These are phyloP conservation scores for Sorex fumeus DNA, from an alignment of 2,113 vertebrate species.

Conservation along the genomic window DNA sequence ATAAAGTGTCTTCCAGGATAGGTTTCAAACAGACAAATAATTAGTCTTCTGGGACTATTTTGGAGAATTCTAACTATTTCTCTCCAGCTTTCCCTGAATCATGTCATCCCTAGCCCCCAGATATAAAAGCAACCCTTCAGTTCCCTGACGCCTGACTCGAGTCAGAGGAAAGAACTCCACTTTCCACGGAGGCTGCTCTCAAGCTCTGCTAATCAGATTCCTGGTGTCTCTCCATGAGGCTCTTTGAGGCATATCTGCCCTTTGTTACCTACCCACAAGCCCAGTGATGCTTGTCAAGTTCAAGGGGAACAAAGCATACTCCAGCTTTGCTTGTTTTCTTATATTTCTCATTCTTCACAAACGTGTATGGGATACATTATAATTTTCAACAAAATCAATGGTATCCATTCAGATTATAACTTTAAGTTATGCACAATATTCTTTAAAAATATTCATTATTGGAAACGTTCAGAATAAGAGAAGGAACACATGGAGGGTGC, in stretches of 20 bases:
- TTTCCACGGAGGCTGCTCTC: constrained; percentile 24
- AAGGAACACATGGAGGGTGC: too few relatives aligned
- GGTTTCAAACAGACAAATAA: constrained; percentile 55
- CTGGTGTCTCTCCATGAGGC: neutral
- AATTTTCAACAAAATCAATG: constrained; percentile 33
- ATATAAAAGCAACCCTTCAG: neutral
- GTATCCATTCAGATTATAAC: neutral
- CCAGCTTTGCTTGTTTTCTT: neutral
- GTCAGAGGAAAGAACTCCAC: neutral
- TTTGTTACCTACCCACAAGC: neutral
- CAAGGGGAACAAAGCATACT: neutral
- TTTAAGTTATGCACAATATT: constrained; percentile 30
- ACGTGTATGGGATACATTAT: constrained; percentile 6
- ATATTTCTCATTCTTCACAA: constrained; percentile 18
- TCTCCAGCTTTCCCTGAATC: neutral
- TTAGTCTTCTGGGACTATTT: neutral
- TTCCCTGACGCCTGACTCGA: neutral
- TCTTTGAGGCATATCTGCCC: neutral
- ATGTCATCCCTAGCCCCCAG: neutral
- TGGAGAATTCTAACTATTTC: neutral
- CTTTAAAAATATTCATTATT: constrained; percentile 38
- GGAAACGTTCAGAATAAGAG: too few relatives aligned
- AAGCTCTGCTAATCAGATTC: neutral
- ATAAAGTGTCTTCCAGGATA: neutral
- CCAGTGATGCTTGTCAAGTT: neutral